Conservation (phyloP, 2,888 invertebrate species). For the Ptychoptera contaminata region DNA sequence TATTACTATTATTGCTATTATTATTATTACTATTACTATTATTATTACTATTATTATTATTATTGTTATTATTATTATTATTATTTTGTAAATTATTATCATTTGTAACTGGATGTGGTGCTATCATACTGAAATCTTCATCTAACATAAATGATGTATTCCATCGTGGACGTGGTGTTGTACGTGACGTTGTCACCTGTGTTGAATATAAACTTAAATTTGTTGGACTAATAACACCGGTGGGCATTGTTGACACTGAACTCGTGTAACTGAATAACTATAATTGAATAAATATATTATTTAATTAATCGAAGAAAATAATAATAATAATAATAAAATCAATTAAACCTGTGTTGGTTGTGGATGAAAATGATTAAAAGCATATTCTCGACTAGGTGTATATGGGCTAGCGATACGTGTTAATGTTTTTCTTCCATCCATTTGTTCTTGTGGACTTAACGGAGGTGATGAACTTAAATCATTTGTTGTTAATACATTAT, state of each 20-base stretch:
- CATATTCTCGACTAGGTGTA: conserved; percentile 47
- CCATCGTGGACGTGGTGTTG: conserved; percentile 64
- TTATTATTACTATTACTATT: no score
- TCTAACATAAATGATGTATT: conserved; percentile 80
- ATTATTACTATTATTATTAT: no score
- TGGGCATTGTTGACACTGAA: conserved; percentile 53
- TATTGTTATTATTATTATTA: no score
- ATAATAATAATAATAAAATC: conserved; percentile 17
- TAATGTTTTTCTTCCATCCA: conserved; percentile 17
- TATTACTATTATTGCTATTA: no score
- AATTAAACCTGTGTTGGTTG: conserved; percentile 61
- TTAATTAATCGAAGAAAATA: not conserved
- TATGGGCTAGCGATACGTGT: conserved; percentile 33
- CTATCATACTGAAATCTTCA: conserved; percentile 90
- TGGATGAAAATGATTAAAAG: conserved; percentile 86
- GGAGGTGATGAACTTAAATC: conserved; percentile 17
- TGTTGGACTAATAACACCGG: conserved; percentile 78
- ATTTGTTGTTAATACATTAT: conserved; percentile 8
- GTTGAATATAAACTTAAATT: conserved; percentile 74
- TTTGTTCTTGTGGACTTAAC: conserved; percentile 16
- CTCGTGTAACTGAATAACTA: conserved; percentile 90
- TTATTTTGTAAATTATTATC: conserved; percentile 23
- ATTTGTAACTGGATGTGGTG: conserved; percentile 43
- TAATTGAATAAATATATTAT: conserved; percentile 13
- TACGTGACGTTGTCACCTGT: conserved; percentile 50